Base-by-base conservation (phyloP, 2,888 invertebrate genomes). In the Latrodectus hesperus region DNA sequence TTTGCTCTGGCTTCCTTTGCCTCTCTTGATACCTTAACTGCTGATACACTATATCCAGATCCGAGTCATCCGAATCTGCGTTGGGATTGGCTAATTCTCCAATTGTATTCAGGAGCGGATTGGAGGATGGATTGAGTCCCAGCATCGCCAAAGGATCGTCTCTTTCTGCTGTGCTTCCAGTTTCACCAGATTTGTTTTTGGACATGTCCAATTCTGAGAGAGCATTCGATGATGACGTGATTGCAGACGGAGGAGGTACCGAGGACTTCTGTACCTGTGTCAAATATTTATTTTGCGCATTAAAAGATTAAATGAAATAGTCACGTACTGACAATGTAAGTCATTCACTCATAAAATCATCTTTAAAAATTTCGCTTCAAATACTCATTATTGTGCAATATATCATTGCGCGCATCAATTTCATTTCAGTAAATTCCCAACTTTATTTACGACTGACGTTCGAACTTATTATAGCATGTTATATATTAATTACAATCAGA, bases 91-190 rank as follows among this genome's bases (percentile, higher is more conserved):
- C 88, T 64, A 90, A 52, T 8, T 91, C 90, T 85, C 91, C 91
- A 84, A 92, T 92, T 12, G 92, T 92, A 77, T 92, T 92, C 84
- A 92, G 89, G 51, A 92, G 90, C 6, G 92, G 92, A 86, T 91
- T 91, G 60, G 89, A 84, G 26, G 79, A 51, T 11, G 65, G 68
- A 12, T 72, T 72, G 22, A 38, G 53, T 14, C 22, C 64, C 10
- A 78, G 17, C 14, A 22, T 22, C 14, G 67, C 64, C 17, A 60
- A 22, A 6, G 77, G 70, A 38, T 14, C 38, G 10, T 55, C 17
- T 2, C 52, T 55, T 55, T 11, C 60, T n/a, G 22, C 38, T 38
- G 38, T 6, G 38, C 2, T 38, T 38, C 6, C 38, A 38, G 38
- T 38, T 12, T 52, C 60, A 38, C 52, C 77, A 38, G 75, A 81